phyloP scores from a whole-genome alignment of 2,797 vertebrate genomes.

The Microtus obscurus region DNA sequence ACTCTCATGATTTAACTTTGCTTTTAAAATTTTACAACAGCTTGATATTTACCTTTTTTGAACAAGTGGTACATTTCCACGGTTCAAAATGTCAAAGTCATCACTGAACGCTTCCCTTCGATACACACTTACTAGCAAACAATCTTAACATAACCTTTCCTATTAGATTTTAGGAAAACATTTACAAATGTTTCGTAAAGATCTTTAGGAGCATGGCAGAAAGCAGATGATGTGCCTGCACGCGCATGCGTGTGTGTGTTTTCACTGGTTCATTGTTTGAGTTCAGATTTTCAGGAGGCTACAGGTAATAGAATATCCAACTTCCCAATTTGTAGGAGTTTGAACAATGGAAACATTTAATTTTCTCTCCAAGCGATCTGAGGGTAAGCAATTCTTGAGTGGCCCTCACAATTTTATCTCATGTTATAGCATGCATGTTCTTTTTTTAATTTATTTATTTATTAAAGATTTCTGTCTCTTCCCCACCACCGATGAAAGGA shows the following conservation, averaged over 20 bases:
- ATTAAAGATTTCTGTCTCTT: too few relatives aligned
- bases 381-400: not conserved
- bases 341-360: slow-evolving; percentile 1
- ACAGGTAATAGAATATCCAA: not conserved
- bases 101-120: not conserved
- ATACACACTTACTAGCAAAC: not conserved
- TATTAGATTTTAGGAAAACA: not conserved
- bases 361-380: slow-evolving; percentile 25
- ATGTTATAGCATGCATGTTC: not conserved
- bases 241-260: not conserved
- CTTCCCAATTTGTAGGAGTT: slow-evolving; percentile 2
- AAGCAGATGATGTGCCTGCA: not conserved
- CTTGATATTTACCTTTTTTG: not conserved
- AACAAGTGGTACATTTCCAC: slow-evolving; percentile 18
- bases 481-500: too few relatives aligned
- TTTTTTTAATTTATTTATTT: not conserved
- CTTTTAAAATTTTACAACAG: not conserved
- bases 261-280: not conserved
- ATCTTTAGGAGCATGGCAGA: not conserved
- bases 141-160: not conserved
- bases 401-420: not conserved
- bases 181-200: slow-evolving; percentile 13
- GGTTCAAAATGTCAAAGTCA: slow-evolving; percentile 41
- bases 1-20: not conserved
- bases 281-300: not conserved